Evolutionary conservation across 2,888 invertebrate genomes (phyloP).

Genomic region (Spisula solida): DNA sequence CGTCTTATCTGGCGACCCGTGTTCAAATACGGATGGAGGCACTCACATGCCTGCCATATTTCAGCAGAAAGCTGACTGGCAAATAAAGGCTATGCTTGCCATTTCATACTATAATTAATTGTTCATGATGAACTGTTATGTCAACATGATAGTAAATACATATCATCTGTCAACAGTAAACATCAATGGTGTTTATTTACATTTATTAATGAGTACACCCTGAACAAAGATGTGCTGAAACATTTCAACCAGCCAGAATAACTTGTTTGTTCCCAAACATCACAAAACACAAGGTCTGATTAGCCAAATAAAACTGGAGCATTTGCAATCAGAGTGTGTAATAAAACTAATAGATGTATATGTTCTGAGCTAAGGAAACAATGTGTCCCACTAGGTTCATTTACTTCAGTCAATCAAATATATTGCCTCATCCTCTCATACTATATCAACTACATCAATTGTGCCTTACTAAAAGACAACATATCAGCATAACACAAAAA

Average conservation of each 20-base stretch:
- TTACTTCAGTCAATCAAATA: background rate
- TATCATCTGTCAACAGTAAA: background rate
- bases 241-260: too few species aligned
- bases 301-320: background rate
- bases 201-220: too few species aligned
- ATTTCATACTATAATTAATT: background rate
- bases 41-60: too few species aligned
- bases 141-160: background rate
- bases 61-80: too few species aligned
- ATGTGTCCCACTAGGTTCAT: background rate
- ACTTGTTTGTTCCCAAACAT: too few species aligned
- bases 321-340: background rate
- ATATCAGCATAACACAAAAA: background rate
- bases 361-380: background rate
- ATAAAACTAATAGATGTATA: background rate
- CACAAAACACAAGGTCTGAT: too few species aligned
- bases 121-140: background rate
- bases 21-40: too few species aligned
- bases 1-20: too few species aligned
- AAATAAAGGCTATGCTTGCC: too few species aligned
- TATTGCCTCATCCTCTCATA: background rate
- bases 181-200: background rate
- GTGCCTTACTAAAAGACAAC: background rate
- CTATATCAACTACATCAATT: background rate
- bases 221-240: too few species aligned